Evolutionary conservation across 2,113 vertebrate genomes (phyloP), one percentile per base, ranked within the genome.

Genomic region (Thunnus thynnus): DNA sequence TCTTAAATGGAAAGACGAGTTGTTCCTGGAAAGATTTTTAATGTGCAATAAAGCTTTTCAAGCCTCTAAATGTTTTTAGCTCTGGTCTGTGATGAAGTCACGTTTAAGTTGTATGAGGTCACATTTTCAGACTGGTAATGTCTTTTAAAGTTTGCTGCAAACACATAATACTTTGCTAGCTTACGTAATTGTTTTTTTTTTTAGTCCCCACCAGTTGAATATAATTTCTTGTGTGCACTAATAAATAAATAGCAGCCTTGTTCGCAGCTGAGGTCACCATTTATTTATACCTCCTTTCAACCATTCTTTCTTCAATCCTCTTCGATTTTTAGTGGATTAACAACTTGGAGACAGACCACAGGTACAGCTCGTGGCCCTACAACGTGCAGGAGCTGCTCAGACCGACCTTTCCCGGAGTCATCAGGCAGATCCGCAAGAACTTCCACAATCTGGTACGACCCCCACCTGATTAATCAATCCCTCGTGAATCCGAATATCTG

Each of bases 351-450:
- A 92, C 95, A 0, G 97, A 99, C 27, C 95, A 96, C 88, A 94
- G 93, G 27, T 99, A 99, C 58, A 95, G 91, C 69, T 96, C 96
- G 0, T 99, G 98, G 98, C 97, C 98, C 63, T 96, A 96, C 70
- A 99, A 91, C 1, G 93, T 99, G 20, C 98, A 99, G 55, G 98
- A 99, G 62, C 93, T 99, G 63, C 96, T 99, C 78, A 95, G 98
- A 14, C 98, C 98, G 10, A 99, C 98, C 0, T 99, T 99, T 91
- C 98, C 98, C 1, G 98, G 98, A 1, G 98, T 99, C 80, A 99
- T 99, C 86, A 94, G 98, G 71, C 98, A 99, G 89, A 98, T 99
- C 55, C 96, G 98, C 62, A 99, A 98, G 87, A 99, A 99, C 91
- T 96, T 99, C 85, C 97, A 99, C 93, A 99, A 98, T 83, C 94